These are phyloP conservation scores for Calephelis perditalis DNA, from an alignment of 2,888 invertebrate species.

Conservation along the genomic window DNA sequence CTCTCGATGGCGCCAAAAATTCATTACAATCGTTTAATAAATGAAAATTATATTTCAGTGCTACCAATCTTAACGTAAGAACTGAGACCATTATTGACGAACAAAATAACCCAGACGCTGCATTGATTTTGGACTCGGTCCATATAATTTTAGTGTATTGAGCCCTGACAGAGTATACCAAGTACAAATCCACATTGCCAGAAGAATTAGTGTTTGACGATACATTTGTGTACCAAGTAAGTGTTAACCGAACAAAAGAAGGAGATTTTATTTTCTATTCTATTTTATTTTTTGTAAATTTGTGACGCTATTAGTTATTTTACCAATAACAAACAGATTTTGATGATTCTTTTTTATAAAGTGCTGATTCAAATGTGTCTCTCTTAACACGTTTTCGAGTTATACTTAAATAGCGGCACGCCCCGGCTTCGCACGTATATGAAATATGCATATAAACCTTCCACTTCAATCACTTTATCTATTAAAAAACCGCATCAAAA, in stretches of 20 bases:
- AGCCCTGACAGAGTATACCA: slow-evolving; percentile 71
- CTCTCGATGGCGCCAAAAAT: too few relatives aligned
- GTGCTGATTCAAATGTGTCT: too few relatives aligned
- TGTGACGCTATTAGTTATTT: too few relatives aligned
- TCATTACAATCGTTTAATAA: too few relatives aligned
- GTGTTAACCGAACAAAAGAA: neutral
- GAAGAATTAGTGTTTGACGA: slow-evolving; percentile 65
- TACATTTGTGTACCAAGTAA: slow-evolving; percentile 75
- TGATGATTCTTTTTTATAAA: too few relatives aligned
- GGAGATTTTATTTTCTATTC: neutral
- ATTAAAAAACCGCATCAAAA: too few relatives aligned
- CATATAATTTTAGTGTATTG: slow-evolving; percentile 68
- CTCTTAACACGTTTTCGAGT: too few relatives aligned
- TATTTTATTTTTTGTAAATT: neutral
- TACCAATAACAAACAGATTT: too few relatives aligned
- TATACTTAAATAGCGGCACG: too few relatives aligned
- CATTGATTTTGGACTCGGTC: slow-evolving; percentile 38
- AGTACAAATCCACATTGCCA: slow-evolving; percentile 59
- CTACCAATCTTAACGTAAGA: slow-evolving; percentile 50
- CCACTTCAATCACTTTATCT: too few relatives aligned
- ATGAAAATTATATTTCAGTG: slow-evolving; percentile 34
- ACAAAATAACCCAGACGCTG: slow-evolving; percentile 38
- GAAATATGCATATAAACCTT: too few relatives aligned
- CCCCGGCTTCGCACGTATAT: too few relatives aligned
- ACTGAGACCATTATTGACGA: slow-evolving; percentile 46